Evolutionary conservation across 2,113 vertebrate species (phyloP), one percentile per base, ranked within the genome.

Genomic region (Oreochromis tanganicae): DNA sequence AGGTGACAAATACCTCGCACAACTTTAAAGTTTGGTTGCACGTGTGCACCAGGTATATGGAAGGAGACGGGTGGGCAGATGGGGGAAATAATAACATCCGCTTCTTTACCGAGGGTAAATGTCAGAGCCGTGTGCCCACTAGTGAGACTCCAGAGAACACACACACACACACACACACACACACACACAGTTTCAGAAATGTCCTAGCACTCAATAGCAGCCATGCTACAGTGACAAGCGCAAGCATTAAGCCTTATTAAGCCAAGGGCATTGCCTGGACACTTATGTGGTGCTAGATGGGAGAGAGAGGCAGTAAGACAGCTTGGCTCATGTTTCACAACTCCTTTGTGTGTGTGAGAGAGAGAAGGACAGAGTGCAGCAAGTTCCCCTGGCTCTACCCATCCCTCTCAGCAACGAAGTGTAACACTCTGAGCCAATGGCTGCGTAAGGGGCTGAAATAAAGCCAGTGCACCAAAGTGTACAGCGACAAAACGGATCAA

Each of bases 41-140:
- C 41, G n/a, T 48, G 78, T 43, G 50, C 24, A 29, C 48, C 41
- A 61, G 78, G 29, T 80, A n/a, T 78, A 54, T 55, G 80, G 59
- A 87, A 27, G 61, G 36, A 48, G 41, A 43, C 7, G 7, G 34
- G 38, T 17, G 71, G 78, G 61, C 24, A 21, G 48, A 17, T 19
- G 38, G 61, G 66, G 66, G 88, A 80, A 85, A 89, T 93, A 38
- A 90, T 57, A 90, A 85, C 85, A 87, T 89, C 93, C 82, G 75
- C 94, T 88, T 95, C 92, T 87, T 81, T 91, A 87, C 24, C 81
- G 52, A 54, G 95, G 86, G 80, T 88, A 96, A 97, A 96, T 94
- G 94, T 97, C 95, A 95, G 93, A 90, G 89, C 89, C 82, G 95
- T 96, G 95, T 93, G 95, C 93, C 34, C 89, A 66, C 87, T 27